Conservation (phyloP, 2,113 vertebrate genomes). For the Rhabdornis inornatus region DNA sequence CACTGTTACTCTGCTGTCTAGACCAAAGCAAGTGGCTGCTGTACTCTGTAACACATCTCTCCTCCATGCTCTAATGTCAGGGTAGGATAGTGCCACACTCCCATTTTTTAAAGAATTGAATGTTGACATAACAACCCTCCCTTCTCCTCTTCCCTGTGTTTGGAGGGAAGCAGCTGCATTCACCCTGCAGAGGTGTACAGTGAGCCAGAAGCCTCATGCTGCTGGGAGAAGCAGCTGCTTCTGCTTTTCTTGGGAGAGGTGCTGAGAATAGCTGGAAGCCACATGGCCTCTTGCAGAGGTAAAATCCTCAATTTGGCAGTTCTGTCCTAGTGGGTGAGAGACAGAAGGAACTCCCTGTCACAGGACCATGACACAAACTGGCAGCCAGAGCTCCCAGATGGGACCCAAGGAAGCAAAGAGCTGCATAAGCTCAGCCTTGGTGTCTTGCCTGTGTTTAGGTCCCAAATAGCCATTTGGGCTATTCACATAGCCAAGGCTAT, state of each 20-base stretch:
- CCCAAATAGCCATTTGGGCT: neutral
- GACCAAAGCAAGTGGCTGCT: neutral
- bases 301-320: neutral
- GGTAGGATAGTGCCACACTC: neutral
- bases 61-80: neutral
- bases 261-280: neutral
- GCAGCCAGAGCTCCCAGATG: neutral
- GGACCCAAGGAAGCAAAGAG: neutral
- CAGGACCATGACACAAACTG: fast-evolving
- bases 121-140: neutral
- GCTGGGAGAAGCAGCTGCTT: neutral
- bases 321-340: neutral
- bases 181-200: neutral
- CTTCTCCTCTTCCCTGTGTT: neutral
- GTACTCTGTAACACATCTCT: neutral
- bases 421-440: neutral
- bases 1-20: neutral
- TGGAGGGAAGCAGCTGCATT: neutral
- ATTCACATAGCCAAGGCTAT: too few relatives aligned
- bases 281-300: neutral
- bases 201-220: neutral
- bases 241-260: neutral
- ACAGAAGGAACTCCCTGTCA: neutral
- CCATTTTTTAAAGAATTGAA: neutral
- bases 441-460: neutral